Conservation (phyloP, 2,113 vertebrate genomes). For the Lepus timidus region DNA sequence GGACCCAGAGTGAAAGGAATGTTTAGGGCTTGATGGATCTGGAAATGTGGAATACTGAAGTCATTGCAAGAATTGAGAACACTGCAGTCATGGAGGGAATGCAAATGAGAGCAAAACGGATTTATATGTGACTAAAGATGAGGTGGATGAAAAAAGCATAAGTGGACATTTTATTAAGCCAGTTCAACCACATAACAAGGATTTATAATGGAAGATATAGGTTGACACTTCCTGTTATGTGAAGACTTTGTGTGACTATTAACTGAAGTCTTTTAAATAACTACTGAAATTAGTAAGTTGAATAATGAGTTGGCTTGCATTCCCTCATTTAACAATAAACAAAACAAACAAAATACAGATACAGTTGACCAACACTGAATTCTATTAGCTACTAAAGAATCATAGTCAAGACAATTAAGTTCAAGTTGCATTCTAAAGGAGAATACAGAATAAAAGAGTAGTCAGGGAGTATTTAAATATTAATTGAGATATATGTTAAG, state of each 20-base stretch:
- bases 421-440: background rate
- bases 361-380: background rate
- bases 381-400: background rate
- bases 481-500: background rate
- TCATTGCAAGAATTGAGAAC: background rate
- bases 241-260: background rate
- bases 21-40: background rate
- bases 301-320: background rate
- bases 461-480: background rate
- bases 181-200: background rate
- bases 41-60: background rate
- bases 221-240: background rate
- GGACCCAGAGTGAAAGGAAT: fast-evolving
- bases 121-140: background rate
- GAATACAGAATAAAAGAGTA: background rate
- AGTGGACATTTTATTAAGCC: background rate
- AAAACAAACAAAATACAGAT: background rate
- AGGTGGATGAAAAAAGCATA: background rate
- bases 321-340: background rate
- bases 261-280: background rate
- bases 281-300: background rate
- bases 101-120: background rate
- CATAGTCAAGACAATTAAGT: background rate
- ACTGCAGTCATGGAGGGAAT: background rate
- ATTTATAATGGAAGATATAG: background rate